Evolutionary conservation across 2,888 invertebrate genomes (phyloP), one percentile per base, ranked within the genome.

Genomic region (Masnerella sp.): DNA sequence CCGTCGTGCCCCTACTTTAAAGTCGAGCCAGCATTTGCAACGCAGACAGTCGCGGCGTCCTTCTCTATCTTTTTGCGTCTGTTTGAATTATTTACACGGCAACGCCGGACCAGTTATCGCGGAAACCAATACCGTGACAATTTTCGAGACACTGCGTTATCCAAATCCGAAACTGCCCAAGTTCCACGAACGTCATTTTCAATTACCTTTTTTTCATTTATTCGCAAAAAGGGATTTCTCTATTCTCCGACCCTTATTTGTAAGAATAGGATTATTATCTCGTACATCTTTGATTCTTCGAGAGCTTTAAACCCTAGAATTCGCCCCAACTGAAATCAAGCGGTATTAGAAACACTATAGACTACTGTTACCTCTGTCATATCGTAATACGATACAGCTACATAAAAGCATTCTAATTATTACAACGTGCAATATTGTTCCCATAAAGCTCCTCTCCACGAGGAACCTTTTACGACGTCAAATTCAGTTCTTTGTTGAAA

Each of bases 371-470:
- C 12, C 54, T 59, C 61, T 56, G 62, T 62, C 62, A 56, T 59
- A 56, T 62, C 36, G 62, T 61, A 62, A 70, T 42, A 62, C 22
- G 49, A 70, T 62, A 47, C 32, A 34, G 40, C 61, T 56, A 62
- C 70, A 56, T 70, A 49, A 62, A 62, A 70, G 70, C 56, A 61
- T 52, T 59, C 58, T 70, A 54, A 70, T 70, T 70, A 54, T 70
- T 54, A 70, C 69, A 54, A 18, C 61, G 40, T 17, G 36, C 59
- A 51, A 62, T 54, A 71, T 47, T 69, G 40, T 54, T 54, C 40
- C 38, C n/a, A 25, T 25, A 40, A 69, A 69, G 34, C 54, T 54
- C 34, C 38, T 45, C 38, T 45, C 8, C 11, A 20, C 5, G 45
- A 42, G 68, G 51, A 61, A 59, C 54, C 61, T 56, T 52, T 62